A percentile compares a stretch with the other conserved stretches of the same genome.
These are phyloP conservation scores for Dioctria rufipes DNA, from an alignment of 2,888 invertebrate genomes.

Conservation along the genomic window DNA sequence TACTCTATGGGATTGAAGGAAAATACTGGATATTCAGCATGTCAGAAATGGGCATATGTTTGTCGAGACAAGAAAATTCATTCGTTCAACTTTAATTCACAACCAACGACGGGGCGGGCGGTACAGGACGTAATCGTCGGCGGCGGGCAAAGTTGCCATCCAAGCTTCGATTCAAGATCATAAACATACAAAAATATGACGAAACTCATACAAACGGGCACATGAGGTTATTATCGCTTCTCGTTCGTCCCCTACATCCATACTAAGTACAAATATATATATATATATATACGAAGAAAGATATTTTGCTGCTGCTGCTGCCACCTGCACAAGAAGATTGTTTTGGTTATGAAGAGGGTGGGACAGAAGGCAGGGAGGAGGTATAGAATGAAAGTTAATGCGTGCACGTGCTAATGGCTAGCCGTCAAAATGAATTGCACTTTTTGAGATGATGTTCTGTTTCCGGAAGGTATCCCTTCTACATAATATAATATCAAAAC, in stretches of 20 bases:
- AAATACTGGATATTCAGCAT: constrained; percentile 32
- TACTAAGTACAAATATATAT: neutral
- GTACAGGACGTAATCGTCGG: neutral
- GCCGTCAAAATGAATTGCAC: constrained; percentile 61
- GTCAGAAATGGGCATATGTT: constrained; percentile 52
- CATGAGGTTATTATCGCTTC: constrained; percentile 42
- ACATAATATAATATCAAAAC: neutral
- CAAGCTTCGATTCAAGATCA: constrained; percentile 48
- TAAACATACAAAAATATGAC: constrained; percentile 58
- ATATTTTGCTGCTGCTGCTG: constrained; percentile 37
- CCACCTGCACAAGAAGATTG: constrained; percentile 64
- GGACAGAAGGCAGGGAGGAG: constrained; percentile 58
- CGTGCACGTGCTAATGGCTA: constrained; percentile 71
- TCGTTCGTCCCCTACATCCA: neutral
- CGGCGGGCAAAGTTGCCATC: constrained; percentile 39
- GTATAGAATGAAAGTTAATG: constrained; percentile 63
- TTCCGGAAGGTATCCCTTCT: neutral
- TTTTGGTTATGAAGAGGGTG: no score
- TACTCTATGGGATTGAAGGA: neutral
- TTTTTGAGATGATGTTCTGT: constrained; percentile 43
- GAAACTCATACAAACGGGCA: constrained; percentile 55
- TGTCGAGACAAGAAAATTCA: constrained; percentile 51
- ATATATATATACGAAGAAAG: neutral
- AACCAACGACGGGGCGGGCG: no score
- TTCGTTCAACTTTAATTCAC: constrained; percentile 26